These are phyloP conservation scores for Zosterops lateralis DNA, from an alignment of 2,113 vertebrate genomes.

Conservation along the genomic window DNA sequence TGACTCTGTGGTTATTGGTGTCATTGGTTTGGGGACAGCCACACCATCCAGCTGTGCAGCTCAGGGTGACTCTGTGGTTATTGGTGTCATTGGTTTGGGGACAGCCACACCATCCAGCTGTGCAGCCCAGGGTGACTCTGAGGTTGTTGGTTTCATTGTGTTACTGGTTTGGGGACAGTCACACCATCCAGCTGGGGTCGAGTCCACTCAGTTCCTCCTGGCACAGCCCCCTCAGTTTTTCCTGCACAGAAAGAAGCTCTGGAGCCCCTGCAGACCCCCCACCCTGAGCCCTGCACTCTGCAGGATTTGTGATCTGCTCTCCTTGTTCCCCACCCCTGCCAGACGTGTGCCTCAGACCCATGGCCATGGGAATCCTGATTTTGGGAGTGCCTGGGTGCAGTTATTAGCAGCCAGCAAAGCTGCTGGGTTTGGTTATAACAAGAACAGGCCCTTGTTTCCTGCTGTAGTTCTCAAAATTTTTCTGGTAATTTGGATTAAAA, in stretches of 20 bases:
- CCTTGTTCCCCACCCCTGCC: neutral
- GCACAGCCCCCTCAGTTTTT: fast-evolving
- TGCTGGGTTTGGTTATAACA: neutral
- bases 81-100: too few relatives aligned
- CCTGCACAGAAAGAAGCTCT: neutral
- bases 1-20: neutral
- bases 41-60: neutral
- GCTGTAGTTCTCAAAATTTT: neutral
- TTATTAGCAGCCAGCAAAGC: neutral
- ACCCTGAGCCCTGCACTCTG: neutral
- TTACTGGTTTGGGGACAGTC: neutral
- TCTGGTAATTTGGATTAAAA: neutral
- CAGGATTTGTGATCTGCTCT: fast-evolving
- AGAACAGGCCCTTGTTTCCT: neutral
- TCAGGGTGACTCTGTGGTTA: neutral
- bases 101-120: neutral
- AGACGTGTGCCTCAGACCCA: neutral
- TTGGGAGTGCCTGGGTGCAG: neutral
- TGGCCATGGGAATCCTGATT: neutral
- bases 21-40: neutral
- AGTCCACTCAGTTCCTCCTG: neutral
- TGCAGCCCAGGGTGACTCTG: neutral
- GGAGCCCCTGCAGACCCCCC: neutral
- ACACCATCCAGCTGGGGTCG: neutral
- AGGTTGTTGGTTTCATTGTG: fast-evolving